Percentiles rank a stretch among this genome's conserved stretches.
Evolutionary conservation across 2,888 invertebrate genomes (phyloP).

Genomic region (Folsomia manolachei): DNA sequence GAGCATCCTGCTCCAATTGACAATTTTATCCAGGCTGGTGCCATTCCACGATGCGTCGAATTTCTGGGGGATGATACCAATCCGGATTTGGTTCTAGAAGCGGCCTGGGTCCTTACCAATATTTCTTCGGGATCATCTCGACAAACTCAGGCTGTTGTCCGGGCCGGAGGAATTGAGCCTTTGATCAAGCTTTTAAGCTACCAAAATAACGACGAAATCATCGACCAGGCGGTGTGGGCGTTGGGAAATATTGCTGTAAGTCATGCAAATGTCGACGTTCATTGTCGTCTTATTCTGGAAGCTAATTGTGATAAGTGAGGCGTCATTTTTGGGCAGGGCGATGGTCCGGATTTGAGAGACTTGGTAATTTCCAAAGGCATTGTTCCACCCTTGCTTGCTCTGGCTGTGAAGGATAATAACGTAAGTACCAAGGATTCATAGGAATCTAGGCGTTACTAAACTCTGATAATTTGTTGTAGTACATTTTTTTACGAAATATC

Average conservation of each 20-base stretch:
- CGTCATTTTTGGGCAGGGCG: slow-evolving; percentile 60
- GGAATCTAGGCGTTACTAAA: no score
- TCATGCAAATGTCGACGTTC: not conserved
- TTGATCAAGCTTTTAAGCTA: slow-evolving; percentile 72
- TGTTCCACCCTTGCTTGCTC: slow-evolving; percentile 67
- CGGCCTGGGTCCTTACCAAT: slow-evolving; percentile 96
- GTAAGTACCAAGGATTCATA: no score
- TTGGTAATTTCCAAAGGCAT: slow-evolving; percentile 70
- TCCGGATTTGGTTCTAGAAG: slow-evolving; percentile 82
- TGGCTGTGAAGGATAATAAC: slow-evolving; percentile 65
- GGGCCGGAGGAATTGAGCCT: slow-evolving; percentile 79
- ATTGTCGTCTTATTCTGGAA: not conserved
- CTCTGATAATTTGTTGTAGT: slow-evolving; percentile 27
- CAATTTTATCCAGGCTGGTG: slow-evolving; percentile 75
- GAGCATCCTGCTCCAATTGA: slow-evolving; percentile 90
- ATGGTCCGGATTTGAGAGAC: slow-evolving; percentile 79
- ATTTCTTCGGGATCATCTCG: slow-evolving; percentile 91
- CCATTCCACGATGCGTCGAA: slow-evolving; percentile 77
- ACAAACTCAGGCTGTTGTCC: slow-evolving; percentile 83
- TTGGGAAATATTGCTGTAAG: slow-evolving; percentile 83
- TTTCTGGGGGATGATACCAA: slow-evolving; percentile 64
- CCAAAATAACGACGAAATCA: slow-evolving; percentile 64
- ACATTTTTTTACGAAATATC: slow-evolving; percentile 70
- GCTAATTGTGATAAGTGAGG: not conserved
- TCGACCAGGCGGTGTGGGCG: slow-evolving; percentile 96